These are phyloP conservation scores for Benthosema pterotum DNA, from an alignment of 2,797 vertebrate genomes.

Conservation along the genomic window DNA sequence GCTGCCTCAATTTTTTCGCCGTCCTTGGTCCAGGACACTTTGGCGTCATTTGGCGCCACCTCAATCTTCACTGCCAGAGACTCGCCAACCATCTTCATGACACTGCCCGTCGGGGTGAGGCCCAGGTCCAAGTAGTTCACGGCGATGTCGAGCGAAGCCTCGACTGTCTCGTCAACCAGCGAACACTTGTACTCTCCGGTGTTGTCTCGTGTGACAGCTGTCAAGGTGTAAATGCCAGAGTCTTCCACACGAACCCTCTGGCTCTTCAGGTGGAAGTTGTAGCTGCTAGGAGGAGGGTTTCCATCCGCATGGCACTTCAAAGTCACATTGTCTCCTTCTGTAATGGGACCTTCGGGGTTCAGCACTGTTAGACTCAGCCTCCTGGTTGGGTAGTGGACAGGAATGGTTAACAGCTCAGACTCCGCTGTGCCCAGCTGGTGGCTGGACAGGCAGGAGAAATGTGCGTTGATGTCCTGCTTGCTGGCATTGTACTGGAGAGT, in stretches of 20 bases:
- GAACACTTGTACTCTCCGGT: slow-evolving; percentile 92
- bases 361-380: slow-evolving; percentile 85
- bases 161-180: slow-evolving; percentile 82
- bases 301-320: slow-evolving; percentile 91
- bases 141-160: slow-evolving; percentile 76
- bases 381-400: slow-evolving; percentile 92
- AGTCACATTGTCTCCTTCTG: slow-evolving; percentile 91
- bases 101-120: slow-evolving; percentile 83
- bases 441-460: too few relatives aligned
- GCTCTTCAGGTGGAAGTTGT: slow-evolving; percentile 88
- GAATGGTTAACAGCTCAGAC: too few relatives aligned
- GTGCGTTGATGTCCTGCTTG: too few relatives aligned
- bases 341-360: slow-evolving; percentile 78
- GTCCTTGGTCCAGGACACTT: slow-evolving; percentile 91
- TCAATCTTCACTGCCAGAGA: slow-evolving; percentile 82
- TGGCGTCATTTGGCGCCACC: slow-evolving; percentile 82
- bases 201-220: slow-evolving; percentile 81
- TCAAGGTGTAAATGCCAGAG: slow-evolving; percentile 80
- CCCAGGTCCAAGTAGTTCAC: slow-evolving; percentile 92
- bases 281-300: slow-evolving; percentile 90
- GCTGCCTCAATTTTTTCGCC: slow-evolving; percentile 40
- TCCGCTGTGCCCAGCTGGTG: too few relatives aligned
- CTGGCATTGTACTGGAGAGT: too few relatives aligned
- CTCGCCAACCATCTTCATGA: slow-evolving; percentile 86
- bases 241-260: slow-evolving; percentile 79